Percentiles rank a stretch among this genome's conserved stretches.
Evolutionary conservation across 2,113 vertebrate genomes (phyloP).

Genomic region (Dermatemys mawii): DNA sequence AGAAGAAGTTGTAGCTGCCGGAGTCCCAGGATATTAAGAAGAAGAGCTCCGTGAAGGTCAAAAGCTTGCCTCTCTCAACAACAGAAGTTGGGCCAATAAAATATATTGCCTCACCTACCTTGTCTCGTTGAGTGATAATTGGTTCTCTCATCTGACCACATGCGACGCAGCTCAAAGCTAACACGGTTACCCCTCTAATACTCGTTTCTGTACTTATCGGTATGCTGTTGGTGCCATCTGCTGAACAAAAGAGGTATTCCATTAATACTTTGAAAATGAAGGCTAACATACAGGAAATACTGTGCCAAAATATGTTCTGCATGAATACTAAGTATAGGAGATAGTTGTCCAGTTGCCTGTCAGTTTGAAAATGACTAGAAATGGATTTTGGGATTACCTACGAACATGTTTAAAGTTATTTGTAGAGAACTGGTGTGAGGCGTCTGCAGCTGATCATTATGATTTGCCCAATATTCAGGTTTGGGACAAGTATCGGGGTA

Average conservation of each 20-base stretch:
- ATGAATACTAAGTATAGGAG: not conserved
- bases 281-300: not conserved
- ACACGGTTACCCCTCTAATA: too few species aligned
- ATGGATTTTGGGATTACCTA: not conserved
- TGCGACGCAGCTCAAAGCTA: too few species aligned
- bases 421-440: not conserved
- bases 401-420: not conserved
- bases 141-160: not conserved
- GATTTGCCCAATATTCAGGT: not conserved
- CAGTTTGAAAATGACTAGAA: not conserved
- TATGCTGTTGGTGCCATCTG: constrained; percentile 42
- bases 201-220: accelerated
- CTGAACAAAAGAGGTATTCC: not conserved
- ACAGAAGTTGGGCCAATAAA: not conserved
- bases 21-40: not conserved
- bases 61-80: not conserved
- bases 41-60: not conserved
- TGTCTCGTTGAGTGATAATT: not conserved
- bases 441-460: accelerated
- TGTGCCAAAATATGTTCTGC: not conserved
- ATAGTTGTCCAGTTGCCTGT: too few species aligned
- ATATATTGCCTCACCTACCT: not conserved
- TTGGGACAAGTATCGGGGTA: not conserved
- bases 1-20: not conserved
- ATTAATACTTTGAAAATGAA: not conserved